phyloP scores from a whole-genome alignment of 2,888 invertebrate genomes.

The Syritta pipiens region DNA sequence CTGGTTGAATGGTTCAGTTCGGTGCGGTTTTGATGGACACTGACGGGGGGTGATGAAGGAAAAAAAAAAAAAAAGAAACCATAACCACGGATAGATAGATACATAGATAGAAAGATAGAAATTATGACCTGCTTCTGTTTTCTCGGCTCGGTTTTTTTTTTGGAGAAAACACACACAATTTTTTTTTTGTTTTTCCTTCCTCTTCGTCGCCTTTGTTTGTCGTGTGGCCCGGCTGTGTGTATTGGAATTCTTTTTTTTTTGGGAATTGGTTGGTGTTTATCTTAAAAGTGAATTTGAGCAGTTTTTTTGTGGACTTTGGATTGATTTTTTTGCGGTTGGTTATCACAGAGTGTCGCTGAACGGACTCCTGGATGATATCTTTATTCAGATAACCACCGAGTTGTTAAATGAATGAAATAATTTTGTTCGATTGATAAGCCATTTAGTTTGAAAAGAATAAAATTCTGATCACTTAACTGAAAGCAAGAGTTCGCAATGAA shows the following conservation, averaged over 20 bases:
- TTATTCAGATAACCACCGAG: no score
- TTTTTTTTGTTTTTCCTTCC: background rate
- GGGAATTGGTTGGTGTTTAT: slow-evolving; percentile 14
- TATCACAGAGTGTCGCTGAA: no score
- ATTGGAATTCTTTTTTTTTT: slow-evolving; percentile 11
- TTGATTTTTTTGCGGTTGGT: background rate
- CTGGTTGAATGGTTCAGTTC: background rate
- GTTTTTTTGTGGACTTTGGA: slow-evolving; percentile 20
- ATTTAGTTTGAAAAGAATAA: no score
- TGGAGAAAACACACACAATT: slow-evolving; percentile 31
- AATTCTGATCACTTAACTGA: no score
- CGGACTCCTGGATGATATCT: no score
- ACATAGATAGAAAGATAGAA: slow-evolving; percentile 29
- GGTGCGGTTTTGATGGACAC: no score
- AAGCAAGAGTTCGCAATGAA: no score
- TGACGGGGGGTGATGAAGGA: background rate
- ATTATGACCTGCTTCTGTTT: slow-evolving; percentile 60
- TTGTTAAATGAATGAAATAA: no score
- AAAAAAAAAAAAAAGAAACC: slow-evolving; percentile 31
- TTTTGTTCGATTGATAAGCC: no score
- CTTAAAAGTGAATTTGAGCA: slow-evolving; percentile 23
- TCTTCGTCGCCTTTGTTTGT: background rate
- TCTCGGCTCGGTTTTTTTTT: slow-evolving; percentile 17
- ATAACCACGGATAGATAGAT: slow-evolving; percentile 4
- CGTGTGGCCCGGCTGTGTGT: background rate